Evolutionary conservation across 2,113 vertebrate species (phyloP), one percentile per base, ranked within the genome.

Genomic region (Junco hyemalis): DNA sequence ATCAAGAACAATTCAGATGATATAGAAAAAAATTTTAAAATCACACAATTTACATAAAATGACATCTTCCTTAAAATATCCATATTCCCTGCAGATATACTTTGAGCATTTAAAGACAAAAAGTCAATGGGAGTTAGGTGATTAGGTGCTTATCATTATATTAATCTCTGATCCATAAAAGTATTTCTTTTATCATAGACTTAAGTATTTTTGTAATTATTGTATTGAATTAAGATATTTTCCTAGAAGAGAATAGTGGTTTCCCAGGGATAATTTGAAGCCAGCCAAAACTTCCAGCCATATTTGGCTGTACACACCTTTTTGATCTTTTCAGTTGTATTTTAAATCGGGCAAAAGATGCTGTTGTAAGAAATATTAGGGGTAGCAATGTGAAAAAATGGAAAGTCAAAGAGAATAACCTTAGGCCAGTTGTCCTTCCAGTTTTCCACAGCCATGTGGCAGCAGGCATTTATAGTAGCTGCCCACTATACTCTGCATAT

Each of bases 381-480:
- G 17, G 33, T 22, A 31, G 2, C 8, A 56, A 22, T 2, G 3
- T 3, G 7, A 6, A 19, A 47, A n/a, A 6, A 11, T 51, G 0
- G 5, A 16, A 70, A 86, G 7, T 13, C 6, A 64, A 48, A 65
- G 24, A 72, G 8, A 93, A 80, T 65, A 3, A 35, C 4, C 0
- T 60, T 44, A 70, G 24, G 3, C 9, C 23, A 66, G 4, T 66
- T 74, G 26, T 38, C 8, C 18, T 81, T 78, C 8, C 36, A 70
- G 17, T 47, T 82, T 93, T 72, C 26, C 26, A 63, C 13, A 76
- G 42, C 13, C 20, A 36, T 13, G 3, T 18, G 45, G 28, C 57
- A 80, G 40, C 19, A 69, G 31, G 36, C 28, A 65, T 36, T 33
- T 6, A 23, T 14, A 31, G 4, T 5, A n/a, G 11, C 33, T 56